Conservation (phyloP, 2,888 invertebrate genomes). For the Enchytraeus crypticus region DNA sequence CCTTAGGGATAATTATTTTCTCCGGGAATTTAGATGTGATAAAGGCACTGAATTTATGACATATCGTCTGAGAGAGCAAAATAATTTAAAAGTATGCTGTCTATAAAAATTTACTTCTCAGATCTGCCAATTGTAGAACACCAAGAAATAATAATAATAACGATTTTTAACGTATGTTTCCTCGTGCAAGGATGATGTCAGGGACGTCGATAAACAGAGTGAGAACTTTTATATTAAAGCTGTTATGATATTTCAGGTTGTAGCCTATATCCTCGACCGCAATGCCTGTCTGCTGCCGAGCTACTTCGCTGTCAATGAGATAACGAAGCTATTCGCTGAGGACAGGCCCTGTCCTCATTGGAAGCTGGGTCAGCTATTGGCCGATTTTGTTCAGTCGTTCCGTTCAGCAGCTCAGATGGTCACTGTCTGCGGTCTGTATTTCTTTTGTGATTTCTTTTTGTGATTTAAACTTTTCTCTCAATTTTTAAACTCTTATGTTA, state of each 20-base stretch:
- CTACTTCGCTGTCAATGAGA: slow-evolving; percentile 89
- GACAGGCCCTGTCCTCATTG: slow-evolving; percentile 80
- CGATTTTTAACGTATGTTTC: too few species aligned
- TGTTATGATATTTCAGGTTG: slow-evolving; percentile 51
- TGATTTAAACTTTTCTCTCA: neutral
- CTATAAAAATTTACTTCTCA: too few species aligned
- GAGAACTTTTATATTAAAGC: too few species aligned
- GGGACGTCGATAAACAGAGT: too few species aligned
- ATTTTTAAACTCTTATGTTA: neutral
- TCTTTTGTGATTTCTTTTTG: neutral
- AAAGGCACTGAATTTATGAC: too few species aligned
- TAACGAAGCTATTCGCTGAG: slow-evolving; percentile 76
- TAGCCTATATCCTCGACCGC: slow-evolving; percentile 81
- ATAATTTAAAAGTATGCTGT: too few species aligned
- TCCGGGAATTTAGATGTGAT: too few species aligned
- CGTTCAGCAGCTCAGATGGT: slow-evolving; percentile 90
- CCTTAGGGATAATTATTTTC: too few species aligned
- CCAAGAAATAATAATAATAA: too few species aligned
- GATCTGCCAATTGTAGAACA: too few species aligned
- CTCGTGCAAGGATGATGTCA: too few species aligned
- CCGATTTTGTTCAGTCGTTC: slow-evolving; percentile 84
- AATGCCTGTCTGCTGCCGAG: slow-evolving; percentile 84
- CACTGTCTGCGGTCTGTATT: slow-evolving; percentile 56
- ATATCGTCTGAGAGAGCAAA: too few species aligned
- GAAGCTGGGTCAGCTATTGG: slow-evolving; percentile 75